Evolutionary conservation across 2,888 invertebrate genomes (phyloP), one percentile per base, ranked within the genome.

Genomic region (Orchestes rusci): DNA sequence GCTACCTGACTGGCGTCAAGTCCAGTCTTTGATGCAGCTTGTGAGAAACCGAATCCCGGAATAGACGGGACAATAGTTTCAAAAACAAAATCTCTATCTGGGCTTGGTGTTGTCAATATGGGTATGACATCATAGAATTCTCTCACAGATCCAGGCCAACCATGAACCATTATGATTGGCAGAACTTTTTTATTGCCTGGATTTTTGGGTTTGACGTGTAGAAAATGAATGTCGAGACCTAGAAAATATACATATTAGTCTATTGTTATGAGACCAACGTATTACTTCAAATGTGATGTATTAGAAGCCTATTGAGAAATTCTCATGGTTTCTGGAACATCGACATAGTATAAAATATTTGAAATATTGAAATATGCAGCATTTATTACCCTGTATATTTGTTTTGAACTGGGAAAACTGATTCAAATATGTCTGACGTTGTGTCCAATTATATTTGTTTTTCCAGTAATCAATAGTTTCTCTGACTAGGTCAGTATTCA

Each of bases 71-170:
- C 74, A 7, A 82, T 71, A 39, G 82, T 68, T 63, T 84, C 82
- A 56, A 84, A 83, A 0, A 77, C 79, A 51, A 80, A 79, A 50
- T 77, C 69, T 23, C 70, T 64, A 1, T 70, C 74, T 0, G 13
- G 15, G n/a, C 70, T 67, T 0, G 70, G 70, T 0, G 74, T 78
- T 1, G 63, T 65, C 8, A 89, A 68, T 29, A 76, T 60, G 0
- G 86, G 85, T 34, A 88, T 79, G 1, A 86, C 66, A 36, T 80
- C 79, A 58, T 84, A 82, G 67, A 90, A 92, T 67, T 93, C 92
- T 13, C 80, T 71, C 1, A 90, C 74, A 0, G 87, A 88, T 1
- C 91, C 89, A 0, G 92, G 91, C 92, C 93, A 93, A 27, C 93
- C 93, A 61, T 93, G 92, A 10, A 85, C 65, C 28, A 93, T 56